Base-by-base conservation (phyloP, 1,140 invertebrate species). In the Gryllus bimaculatus region DNA sequence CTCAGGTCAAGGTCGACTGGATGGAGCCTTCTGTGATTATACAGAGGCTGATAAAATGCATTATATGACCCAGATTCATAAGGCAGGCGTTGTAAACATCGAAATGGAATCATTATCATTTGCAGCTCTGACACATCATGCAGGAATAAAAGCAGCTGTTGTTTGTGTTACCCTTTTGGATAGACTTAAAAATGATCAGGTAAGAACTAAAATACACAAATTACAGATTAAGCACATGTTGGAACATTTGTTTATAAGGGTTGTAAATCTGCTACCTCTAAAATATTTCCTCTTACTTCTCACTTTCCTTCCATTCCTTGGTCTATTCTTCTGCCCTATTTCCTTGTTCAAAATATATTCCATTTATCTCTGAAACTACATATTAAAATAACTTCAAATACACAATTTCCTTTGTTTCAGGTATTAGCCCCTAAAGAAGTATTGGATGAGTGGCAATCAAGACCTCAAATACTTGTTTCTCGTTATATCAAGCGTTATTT, bases 51-150 rank as follows among this genome's bases (percentile, higher is more conserved):
- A 99, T 75, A 98, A 98, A 86, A 91, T 96, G 89, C 91, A 92
- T 18, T 99, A 96, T 83, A 86, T 99, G 78, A 88, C 91, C 54
- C 90, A 91, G 80, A 84, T 98, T 77, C 90, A 93, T 73, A 89
- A 93, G 21, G 85, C 90, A 26, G 96, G 95, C 3, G 93, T 99
- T 7, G 90, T 94, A 1, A 99, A 99, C 85, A 98, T 99, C 82
- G 98, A 99, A 88, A 99, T 99, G 98, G 98, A 99, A 87, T 93
- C 94, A 2, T 89, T 95, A 0, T 92, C 93, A 47, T 99, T 99
- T 85, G 95, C 96, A 0, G 96, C 96, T 0, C 89, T 99, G 26
- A 98, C 96, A 13, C 93, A 97, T 84, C 93, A 96, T 84, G 96
- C 97, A n/a, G 95, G 95, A 13, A 94, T 98, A 79, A 93, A 93